phyloP scores from a whole-genome alignment of 2,888 invertebrate genomes.

The Autographa gamma region DNA sequence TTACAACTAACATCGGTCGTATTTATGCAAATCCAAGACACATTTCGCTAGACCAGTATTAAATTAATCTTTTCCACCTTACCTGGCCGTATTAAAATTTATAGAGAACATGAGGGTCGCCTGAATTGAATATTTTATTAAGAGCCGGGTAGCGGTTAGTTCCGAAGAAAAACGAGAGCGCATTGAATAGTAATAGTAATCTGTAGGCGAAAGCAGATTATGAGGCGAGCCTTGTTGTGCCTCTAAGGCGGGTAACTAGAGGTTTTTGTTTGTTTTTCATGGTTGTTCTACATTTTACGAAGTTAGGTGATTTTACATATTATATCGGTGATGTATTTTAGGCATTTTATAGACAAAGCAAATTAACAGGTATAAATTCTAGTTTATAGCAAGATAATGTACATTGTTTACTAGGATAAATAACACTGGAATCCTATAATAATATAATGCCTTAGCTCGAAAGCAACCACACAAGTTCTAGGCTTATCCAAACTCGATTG shows the following conservation, averaged over 20 bases:
- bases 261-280: constrained; percentile 22
- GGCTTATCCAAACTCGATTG: constrained; percentile 6
- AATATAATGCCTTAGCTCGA: neutral
- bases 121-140: constrained; percentile 64
- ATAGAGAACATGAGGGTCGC: constrained; percentile 59
- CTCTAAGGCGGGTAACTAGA: constrained; percentile 33
- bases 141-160: constrained; percentile 43
- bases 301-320: too few relatives aligned
- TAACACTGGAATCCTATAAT: too few relatives aligned
- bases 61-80: constrained; percentile 58
- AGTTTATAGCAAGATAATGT: too few relatives aligned
- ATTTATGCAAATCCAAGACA: constrained; percentile 64
- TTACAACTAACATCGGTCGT: constrained; percentile 42
- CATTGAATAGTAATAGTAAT: constrained; percentile 56
- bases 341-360: too few relatives aligned
- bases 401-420: too few relatives aligned
- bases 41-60: constrained; percentile 49
- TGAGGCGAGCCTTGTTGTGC: constrained; percentile 38
- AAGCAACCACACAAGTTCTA: neutral
- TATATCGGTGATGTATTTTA: too few relatives aligned
- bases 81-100: constrained; percentile 63
- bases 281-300: too few relatives aligned
- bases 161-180: constrained; percentile 21
- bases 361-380: too few relatives aligned
- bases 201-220: constrained; percentile 47